Conservation (phyloP, 2,888 invertebrate genomes). For the Labia minor region DNA sequence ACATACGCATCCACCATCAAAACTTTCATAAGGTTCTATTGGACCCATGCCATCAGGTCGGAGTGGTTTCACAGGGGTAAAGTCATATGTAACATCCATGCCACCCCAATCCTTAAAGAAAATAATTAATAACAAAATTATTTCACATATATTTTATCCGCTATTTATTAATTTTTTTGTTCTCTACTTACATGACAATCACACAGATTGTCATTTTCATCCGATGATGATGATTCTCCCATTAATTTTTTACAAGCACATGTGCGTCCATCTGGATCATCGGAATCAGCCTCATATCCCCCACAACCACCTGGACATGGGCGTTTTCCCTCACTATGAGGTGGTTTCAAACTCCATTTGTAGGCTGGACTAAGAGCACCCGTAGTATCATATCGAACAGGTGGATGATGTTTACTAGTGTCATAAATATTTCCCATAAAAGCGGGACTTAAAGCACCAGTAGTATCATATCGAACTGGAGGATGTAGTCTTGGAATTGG, state of each 20-base stretch:
- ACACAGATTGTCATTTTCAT: background rate
- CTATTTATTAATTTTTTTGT: too few relatives aligned
- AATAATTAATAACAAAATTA: background rate
- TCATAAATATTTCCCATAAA: background rate
- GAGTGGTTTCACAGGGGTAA: background rate
- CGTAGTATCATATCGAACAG: conserved; percentile 21
- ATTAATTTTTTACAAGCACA: background rate
- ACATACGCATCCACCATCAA: background rate
- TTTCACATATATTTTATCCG: too few relatives aligned
- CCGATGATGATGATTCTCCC: background rate
- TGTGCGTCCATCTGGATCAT: background rate
- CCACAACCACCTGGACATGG: background rate
- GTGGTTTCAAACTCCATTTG: background rate
- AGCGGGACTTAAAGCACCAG: conserved; percentile 17
- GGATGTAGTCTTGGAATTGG: conserved; percentile 14
- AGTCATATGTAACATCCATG: background rate
- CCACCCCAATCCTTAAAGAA: background rate
- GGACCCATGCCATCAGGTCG: background rate
- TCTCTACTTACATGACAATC: background rate
- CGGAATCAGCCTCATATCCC: background rate
- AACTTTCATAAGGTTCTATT: background rate
- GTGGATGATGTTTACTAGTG: conserved; percentile 14
- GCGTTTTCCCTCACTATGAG: background rate
- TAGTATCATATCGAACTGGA: conserved; percentile 21
- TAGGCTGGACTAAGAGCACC: conserved; percentile 17